Evolutionary conservation across 2,113 vertebrate genomes (phyloP).

Genomic region (Pelecanoides urinatrix): DNA sequence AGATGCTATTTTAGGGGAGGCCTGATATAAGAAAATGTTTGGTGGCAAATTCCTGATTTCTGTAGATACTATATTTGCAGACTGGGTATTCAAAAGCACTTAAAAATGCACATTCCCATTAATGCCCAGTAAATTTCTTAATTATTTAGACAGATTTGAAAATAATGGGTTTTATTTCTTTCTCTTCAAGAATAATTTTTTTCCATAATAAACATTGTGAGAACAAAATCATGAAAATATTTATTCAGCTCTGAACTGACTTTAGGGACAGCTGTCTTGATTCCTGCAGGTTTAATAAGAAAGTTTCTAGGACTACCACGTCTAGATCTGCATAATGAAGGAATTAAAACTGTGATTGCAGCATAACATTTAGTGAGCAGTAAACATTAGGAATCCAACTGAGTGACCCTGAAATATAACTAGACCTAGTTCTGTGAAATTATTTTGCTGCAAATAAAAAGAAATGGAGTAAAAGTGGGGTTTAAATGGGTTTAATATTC

Average conservation of each 20-base stretch:
- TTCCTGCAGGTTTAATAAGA: neutral
- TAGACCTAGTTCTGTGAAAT: conserved; percentile 11
- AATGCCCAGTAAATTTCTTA: neutral
- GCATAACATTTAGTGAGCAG: neutral
- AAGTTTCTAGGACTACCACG: neutral
- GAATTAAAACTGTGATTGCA: conserved; percentile 11
- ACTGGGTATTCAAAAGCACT: neutral
- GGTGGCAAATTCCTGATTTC: neutral
- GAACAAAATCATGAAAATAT: neutral
- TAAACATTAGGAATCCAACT: conserved; percentile 15
- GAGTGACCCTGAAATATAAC: neutral
- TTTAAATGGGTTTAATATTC: conserved; percentile 3
- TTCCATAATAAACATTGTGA: neutral
- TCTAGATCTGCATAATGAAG: conserved; percentile 12
- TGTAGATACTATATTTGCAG: neutral
- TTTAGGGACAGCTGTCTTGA: neutral
- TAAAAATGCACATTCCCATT: neutral
- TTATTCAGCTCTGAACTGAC: neutral
- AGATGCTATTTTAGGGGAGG: neutral
- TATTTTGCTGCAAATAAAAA: neutral
- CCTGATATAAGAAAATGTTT: neutral
- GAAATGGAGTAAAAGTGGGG: neutral
- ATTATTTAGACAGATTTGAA: neutral
- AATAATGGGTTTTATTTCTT: neutral
- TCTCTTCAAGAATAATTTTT: neutral